These are phyloP conservation scores for Apoda limacodes DNA, from an alignment of 2,888 invertebrate genomes.

Conservation along the genomic window DNA sequence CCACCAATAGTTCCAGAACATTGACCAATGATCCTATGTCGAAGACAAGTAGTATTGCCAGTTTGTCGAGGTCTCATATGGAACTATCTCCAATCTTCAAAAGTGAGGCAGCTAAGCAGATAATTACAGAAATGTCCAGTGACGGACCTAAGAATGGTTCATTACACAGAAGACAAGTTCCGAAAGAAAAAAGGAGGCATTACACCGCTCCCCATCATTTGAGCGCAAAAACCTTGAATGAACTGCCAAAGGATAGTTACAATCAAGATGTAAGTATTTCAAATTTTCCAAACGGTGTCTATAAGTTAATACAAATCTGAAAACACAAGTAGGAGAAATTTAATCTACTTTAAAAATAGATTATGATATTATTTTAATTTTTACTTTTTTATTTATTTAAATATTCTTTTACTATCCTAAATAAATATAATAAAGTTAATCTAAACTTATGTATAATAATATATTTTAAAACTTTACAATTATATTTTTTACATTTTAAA, in stretches of 20 bases:
- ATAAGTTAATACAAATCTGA: no score
- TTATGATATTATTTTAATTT: no score
- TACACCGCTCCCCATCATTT: conserved; percentile 87
- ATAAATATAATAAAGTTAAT: no score
- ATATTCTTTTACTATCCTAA: no score
- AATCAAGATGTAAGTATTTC: conserved; percentile 63
- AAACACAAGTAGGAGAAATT: no score
- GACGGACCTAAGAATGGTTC: conserved; percentile 68
- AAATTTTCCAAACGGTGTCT: no score
- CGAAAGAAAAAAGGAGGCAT: conserved; percentile 86
- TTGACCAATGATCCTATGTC: conserved; percentile 59
- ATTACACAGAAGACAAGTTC: conserved; percentile 76
- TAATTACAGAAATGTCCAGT: conserved; percentile 83
- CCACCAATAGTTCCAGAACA: conserved; percentile 55
- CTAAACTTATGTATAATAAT: no score
- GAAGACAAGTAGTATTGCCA: conserved; percentile 58
- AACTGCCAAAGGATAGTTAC: conserved; percentile 57
- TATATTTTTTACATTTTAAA: no score
- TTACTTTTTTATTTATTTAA: no score
- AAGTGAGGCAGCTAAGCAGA: conserved; percentile 88
- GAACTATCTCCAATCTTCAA: conserved; percentile 85
- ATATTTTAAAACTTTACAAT: no score
- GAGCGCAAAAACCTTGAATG: conserved; percentile 72
- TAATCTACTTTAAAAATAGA: no score
- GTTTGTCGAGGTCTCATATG: conserved; percentile 54